Evolutionary conservation across 2,797 vertebrate genomes (phyloP), one percentile per base, ranked within the genome.

Genomic region (Neomorphus geoffroyi): DNA sequence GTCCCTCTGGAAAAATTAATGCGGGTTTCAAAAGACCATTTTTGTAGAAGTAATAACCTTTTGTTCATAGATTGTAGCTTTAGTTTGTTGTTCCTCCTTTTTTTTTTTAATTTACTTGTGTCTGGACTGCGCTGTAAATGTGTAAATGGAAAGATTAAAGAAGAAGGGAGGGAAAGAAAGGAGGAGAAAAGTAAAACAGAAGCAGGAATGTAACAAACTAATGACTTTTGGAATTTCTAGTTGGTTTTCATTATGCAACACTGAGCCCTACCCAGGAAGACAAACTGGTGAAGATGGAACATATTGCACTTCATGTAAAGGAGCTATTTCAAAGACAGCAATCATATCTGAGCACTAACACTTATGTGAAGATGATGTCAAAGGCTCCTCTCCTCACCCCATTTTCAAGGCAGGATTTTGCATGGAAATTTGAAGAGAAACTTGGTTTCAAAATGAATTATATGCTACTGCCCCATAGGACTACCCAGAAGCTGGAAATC

Each of bases 221-320:
- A 65, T 32, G 15, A 61, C 46, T 43, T 87, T 87, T 86, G 61
- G 30, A 89, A 81, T 94, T 94, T 92, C 32, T 87, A 41, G 24
- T 92, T 91, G 77, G 5, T 83, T 92, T 87, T 60, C 60, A 62
- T 85, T 91, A 72, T 53, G 60, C 41, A 79, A 33, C 28, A 51
- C 43, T 83, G 48, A 84, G 72, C 22, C 23, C 41, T 80, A 64
- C 50, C 41, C 54, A 88, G 66, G 72, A 86, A 82, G 60, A 77
- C 60, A 88, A 91, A 88, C 18, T 48, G 10, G 8, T 92, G 41
- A 61, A 83, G 88, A 61, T 64, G 22, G 39, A 77, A 81, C 18
- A 43, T 79, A 70, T 39, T 79, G 86, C 37, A 57, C 26, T 80
- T 58, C 32, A 93, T 32, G 62, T 39, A 71, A 74, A 61, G 27